phyloP scores from a whole-genome alignment of 2,888 invertebrate genomes.

The Dryomyza anilis region DNA sequence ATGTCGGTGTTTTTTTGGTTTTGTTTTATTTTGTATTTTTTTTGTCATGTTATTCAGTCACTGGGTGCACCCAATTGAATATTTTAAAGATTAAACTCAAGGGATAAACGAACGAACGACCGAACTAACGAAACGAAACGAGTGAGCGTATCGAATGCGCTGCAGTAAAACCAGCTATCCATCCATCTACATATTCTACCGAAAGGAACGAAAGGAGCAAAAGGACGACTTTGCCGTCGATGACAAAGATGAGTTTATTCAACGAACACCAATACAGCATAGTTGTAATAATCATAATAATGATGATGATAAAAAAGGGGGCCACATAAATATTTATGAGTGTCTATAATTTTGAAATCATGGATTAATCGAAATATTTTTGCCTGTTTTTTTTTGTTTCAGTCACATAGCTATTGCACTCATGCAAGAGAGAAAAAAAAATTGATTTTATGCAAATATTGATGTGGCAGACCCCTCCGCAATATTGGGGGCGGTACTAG shows the following conservation, averaged over 20 bases:
- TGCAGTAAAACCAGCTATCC: no score
- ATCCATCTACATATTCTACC: neutral
- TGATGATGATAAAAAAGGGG: constrained; percentile 9
- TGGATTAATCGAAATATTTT: constrained; percentile 33
- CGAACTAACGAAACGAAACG: constrained; percentile 2
- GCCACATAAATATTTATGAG: constrained; percentile 35
- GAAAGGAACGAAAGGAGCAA: constrained; percentile 1
- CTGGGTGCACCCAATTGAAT: constrained; percentile 30
- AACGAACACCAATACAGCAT: constrained; percentile 5
- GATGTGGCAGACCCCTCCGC: neutral
- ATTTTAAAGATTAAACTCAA: constrained; percentile 30
- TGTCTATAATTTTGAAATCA: constrained; percentile 35
- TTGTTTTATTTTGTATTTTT: constrained; percentile 1
- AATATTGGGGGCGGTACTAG: no score
- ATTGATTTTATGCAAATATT: constrained; percentile 28
- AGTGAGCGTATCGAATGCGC: constrained; percentile 5
- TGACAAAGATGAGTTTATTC: constrained; percentile 27
- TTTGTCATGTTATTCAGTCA: constrained; percentile 15
- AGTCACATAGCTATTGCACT: neutral
- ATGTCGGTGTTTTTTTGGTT: neutral
- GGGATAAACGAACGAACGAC: constrained; percentile 26
- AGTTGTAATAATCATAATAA: neutral
- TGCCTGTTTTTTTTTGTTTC: neutral
- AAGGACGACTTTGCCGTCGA: neutral
- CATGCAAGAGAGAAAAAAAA: constrained; percentile 23